These are phyloP conservation scores for Myotis vivesi DNA, from an alignment of 2,797 vertebrate genomes.

Conservation along the genomic window DNA sequence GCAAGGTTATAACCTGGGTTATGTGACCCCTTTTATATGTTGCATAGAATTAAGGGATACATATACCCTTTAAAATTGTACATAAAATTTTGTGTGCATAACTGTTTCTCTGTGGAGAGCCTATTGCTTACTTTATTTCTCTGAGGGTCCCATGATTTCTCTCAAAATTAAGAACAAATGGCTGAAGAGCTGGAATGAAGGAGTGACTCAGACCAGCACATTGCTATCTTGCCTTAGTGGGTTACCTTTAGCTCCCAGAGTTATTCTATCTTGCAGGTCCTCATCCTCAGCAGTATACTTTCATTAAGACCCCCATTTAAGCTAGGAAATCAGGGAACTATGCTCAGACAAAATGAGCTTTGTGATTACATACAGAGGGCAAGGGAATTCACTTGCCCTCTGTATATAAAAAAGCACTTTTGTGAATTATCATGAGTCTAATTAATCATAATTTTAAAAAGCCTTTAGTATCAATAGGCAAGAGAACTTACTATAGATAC, in stretches of 20 bases:
- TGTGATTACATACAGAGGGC: background rate
- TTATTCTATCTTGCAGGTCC: background rate
- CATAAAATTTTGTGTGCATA: background rate
- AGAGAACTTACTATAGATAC: background rate
- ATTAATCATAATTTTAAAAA: background rate
- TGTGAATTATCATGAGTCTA: background rate
- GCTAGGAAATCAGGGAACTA: slow-evolving; percentile 38
- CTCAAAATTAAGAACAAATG: background rate
- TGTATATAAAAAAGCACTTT: background rate
- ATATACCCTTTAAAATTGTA: background rate
- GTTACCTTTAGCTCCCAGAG: background rate
- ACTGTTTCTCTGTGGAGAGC: background rate
- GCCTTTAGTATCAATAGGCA: background rate
- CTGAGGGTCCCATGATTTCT: background rate
- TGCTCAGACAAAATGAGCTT: background rate
- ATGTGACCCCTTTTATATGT: background rate
- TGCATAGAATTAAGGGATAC: background rate
- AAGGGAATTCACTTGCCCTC: background rate
- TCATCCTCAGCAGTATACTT: background rate
- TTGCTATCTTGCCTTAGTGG: too few relatives aligned
- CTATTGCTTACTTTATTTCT: background rate
- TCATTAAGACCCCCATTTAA: slow-evolving; percentile 18
- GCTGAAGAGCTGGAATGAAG: background rate
- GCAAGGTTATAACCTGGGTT: background rate
- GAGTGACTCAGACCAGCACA: background rate